Evolutionary conservation across 2,113 vertebrate species (phyloP), one percentile per base, ranked within the genome.

Genomic region (Pyxicephalus adspersus): DNA sequence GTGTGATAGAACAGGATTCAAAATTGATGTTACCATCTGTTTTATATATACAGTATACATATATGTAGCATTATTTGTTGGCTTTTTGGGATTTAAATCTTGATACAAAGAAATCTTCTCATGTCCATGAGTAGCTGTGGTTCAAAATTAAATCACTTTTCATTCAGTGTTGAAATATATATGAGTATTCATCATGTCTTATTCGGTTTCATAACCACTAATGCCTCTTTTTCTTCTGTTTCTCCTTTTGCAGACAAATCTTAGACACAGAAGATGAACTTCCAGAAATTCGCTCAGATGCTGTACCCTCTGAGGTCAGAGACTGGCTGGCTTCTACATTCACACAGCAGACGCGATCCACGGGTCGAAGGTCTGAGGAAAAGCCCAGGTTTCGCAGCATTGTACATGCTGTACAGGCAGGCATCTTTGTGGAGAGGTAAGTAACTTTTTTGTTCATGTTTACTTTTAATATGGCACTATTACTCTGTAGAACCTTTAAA

Each of bases 351-450:
- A 90, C 91, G 0, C 90, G 94, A 0, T 91, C 90, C 67, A 92
- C 92, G 15, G 89, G 88, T 0, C 92, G 95, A 0, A 89, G 94
- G 0, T 89, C 94, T 0, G 95, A 97, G 60, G 96, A 98, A 84
- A 98, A 97, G 65, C 96, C 95, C 66, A 96, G 95, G 83, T 98
- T 98, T 81, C 95, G 96, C 70, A 97, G 96, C 91, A 98, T 97
- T 1, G 96, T 98, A 5, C 95, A 96, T 0, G 96, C 96, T 0
- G 96, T 97, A 73, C 96, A 98, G 87, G 96, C 96, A 0, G 96
- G 96, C 0, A 98, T 97, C 89, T 98, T 98, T 60, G 96, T 98
- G 78, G 96, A 98, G 80, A 92, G 96, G 96, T 97, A 86, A 45
- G 3, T 11, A 38, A 3, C 52, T 2, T 20, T 22, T 60, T 20